Evolutionary conservation across 2,113 vertebrate species (phyloP).

Genomic region (Leiothrix lutea): DNA sequence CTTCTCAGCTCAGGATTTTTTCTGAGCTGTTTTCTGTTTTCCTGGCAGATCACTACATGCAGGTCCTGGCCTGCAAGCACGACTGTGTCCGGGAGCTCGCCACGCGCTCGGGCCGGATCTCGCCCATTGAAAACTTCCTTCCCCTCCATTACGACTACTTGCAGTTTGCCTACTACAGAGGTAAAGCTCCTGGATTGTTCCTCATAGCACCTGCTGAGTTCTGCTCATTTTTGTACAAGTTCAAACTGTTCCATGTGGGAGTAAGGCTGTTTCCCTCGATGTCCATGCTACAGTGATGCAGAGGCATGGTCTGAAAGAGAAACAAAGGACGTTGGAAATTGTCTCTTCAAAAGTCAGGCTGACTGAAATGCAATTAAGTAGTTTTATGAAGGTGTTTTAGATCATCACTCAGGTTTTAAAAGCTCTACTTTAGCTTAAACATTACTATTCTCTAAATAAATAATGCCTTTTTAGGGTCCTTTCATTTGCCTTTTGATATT

Average conservation of each 20-base stretch:
- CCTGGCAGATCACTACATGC: constrained; percentile 90
- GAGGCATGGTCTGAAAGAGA: background rate
- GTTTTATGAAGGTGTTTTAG: background rate
- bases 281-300: too few relatives aligned
- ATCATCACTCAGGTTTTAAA: background rate
- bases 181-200: constrained; percentile 55
- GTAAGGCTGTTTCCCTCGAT: background rate
- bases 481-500: background rate
- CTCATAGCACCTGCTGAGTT: background rate
- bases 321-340: background rate
- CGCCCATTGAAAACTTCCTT: constrained; percentile 93
- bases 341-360: background rate
- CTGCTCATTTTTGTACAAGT: background rate
- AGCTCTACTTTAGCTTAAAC: background rate
- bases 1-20: background rate
- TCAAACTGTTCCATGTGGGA: background rate
- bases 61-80: constrained; percentile 90
- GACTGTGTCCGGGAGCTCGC: constrained; percentile 92
- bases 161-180: constrained; percentile 93
- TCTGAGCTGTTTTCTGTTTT: too few relatives aligned
- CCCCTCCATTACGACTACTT: constrained; percentile 94
- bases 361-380: background rate
- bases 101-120: constrained; percentile 89
- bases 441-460: background rate
- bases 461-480: background rate